A percentile compares a stretch with the other conserved stretches of the same genome.
Conservation (phyloP, 2,888 invertebrate species). For the Pollenia amentaria region DNA sequence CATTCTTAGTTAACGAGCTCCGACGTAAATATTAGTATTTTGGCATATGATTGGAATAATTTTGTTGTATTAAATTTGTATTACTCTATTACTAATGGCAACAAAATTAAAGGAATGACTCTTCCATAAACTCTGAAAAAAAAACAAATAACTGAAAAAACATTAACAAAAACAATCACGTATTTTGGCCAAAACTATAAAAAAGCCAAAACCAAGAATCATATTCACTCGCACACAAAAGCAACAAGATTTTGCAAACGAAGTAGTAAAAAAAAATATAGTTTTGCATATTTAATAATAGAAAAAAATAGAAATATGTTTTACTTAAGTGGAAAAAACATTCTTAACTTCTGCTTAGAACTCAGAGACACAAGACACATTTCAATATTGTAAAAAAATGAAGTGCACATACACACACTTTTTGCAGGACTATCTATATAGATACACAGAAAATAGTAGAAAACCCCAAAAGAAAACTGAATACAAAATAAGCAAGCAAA, state of each 20-base stretch:
- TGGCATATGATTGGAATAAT: neutral
- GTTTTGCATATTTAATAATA: slow-evolving; percentile 26
- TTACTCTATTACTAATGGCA: neutral
- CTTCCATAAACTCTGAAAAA: neutral
- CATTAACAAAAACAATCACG: slow-evolving; percentile 5
- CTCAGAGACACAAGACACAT: neutral
- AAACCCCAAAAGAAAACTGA: slow-evolving; percentile 16
- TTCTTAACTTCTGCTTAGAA: neutral
- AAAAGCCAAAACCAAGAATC: slow-evolving; percentile 10
- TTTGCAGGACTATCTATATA: neutral
- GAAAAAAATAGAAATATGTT: neutral
- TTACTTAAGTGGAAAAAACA: neutral
- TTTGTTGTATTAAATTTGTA: neutral
- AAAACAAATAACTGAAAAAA: neutral
- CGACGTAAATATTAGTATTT: neutral
- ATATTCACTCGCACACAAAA: neutral
- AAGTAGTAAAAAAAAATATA: slow-evolving; percentile 11
- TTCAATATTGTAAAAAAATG: neutral
- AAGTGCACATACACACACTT: neutral
- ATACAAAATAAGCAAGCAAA: slow-evolving; percentile 2
- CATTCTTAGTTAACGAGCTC: neutral
- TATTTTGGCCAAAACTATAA: slow-evolving; percentile 16
- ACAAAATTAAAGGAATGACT: neutral
- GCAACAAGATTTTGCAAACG: neutral
- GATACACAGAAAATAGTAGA: neutral